Evolutionary conservation across 2,888 invertebrate genomes (phyloP), one percentile per base, ranked within the genome.

Genomic region (Sialis fuliginosa): DNA sequence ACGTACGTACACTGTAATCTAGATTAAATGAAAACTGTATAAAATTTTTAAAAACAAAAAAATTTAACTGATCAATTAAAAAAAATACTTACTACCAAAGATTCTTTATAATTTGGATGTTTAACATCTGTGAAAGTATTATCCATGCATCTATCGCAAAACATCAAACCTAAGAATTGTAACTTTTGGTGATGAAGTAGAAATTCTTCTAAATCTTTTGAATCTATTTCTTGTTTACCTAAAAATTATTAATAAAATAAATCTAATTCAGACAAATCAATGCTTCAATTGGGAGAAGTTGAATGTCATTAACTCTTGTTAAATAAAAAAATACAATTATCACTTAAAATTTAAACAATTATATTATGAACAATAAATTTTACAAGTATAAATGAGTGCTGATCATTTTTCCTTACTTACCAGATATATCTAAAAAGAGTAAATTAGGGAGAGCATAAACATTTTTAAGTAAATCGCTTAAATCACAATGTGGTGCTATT

Each of bases 401-500:
- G 10, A 43, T 7, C 13, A 35, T 12, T 47, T 31, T 42, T n/a
- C 40, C 45, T 48, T 50, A 56, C 54, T 50, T 55, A 66, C 75
- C 75, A 47, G 79, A 80, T 47, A 81, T 68, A 62, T 81, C 81
- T 50, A 81, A 59, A 32, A 72, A 75, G 31, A 64, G 62, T 41
- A 81, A 62, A 53, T 72, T 61, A 39, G 75, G 74, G 55, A 79
- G 66, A 49, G 65, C 63, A 49, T 66, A 57, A 22, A 61, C 56
- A 48, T 61, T 60, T 53, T 68, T 65, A 48, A 76, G 60, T 46
- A 75, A 60, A 50, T 68, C 63, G 45, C 62, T 60, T 51, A 68
- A 62, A 52, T 65, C 65, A 33, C 63, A 61, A 50, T 59, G 60
- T 34, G 64, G 62, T 42, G 64, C 61, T 51, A 68, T 63, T 52